Evolutionary conservation across 37 sponge, comb jelly and placozoan species (phyloP).

Genomic region (Theonella swinhoei): DNA sequence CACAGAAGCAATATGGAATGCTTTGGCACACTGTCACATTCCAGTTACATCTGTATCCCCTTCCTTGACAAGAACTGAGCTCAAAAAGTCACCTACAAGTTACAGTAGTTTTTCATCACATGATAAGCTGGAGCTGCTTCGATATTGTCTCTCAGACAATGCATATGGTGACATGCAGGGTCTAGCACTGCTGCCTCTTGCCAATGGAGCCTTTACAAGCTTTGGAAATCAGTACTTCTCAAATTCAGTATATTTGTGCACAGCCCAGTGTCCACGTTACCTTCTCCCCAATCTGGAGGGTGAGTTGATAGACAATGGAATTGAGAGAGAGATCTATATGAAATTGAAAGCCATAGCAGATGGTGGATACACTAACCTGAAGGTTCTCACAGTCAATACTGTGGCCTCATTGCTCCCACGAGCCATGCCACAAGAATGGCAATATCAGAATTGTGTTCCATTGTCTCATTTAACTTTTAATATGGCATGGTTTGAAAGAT

Average conservation of each 20-base stretch:
- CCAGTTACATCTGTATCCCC: conserved; percentile 20
- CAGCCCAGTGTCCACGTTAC: conserved; percentile 1
- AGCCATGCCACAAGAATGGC: background rate
- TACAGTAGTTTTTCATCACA: conserved; percentile 1
- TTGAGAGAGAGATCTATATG: background rate
- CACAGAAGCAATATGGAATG: conserved; percentile 7
- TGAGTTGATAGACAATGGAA: background rate
- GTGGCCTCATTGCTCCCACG: background rate
- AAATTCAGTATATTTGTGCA: conserved; percentile 32
- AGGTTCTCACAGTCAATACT: background rate
- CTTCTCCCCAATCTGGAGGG: conserved; percentile 28
- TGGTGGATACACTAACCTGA: conserved; percentile 10
- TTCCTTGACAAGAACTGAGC: background rate
- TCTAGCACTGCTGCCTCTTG: conserved; percentile 48
- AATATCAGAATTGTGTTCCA: background rate
- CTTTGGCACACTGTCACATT: background rate
- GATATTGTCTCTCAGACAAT: conserved; percentile 52
- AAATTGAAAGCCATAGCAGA: conserved; percentile 18
- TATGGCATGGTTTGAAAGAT: background rate
- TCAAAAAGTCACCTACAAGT: background rate
- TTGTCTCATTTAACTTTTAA: background rate
- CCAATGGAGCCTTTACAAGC: conserved; percentile 30
- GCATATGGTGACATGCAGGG: conserved; percentile 27
- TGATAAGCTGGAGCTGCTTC: conserved; percentile 37
- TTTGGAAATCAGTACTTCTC: conserved; percentile 8